A percentile compares a stretch with the other conserved stretches of the same genome.
phyloP scores from a whole-genome alignment of 2,888 invertebrate genomes.

The Mimumesa dahlbomi region DNA sequence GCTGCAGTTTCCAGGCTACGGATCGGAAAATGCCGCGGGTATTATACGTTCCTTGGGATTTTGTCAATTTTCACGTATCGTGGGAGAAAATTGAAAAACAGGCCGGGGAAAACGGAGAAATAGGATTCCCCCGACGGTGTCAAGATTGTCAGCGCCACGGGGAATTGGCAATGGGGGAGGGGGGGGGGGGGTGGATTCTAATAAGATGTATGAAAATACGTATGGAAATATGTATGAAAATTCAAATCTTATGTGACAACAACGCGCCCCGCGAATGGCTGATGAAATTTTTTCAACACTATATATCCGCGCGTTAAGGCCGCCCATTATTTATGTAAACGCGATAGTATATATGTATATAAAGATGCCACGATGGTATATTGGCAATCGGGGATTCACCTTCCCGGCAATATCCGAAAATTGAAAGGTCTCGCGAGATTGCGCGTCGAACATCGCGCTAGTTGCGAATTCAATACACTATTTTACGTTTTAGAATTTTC shows the following conservation, averaged over 20 bases:
- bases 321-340: constrained; percentile 20
- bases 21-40: background rate
- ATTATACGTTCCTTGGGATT: background rate
- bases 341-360: constrained; percentile 5
- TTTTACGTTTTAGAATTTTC: too few relatives aligned
- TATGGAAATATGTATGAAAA: constrained; percentile 27
- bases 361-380: background rate
- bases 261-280: constrained; percentile 6
- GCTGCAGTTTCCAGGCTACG: too few relatives aligned
- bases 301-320: constrained; percentile 4
- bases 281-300: constrained; percentile 25
- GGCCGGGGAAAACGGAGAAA: background rate
- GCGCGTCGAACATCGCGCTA: too few relatives aligned
- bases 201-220: constrained; percentile 38
- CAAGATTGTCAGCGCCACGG: constrained; percentile 22
- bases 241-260: constrained; percentile 30
- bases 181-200: constrained; percentile 24
- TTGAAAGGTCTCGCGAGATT: background rate
- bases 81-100: constrained; percentile 29
- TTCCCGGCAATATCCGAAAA: background rate
- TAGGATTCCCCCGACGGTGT: constrained; percentile 9
- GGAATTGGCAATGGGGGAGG: too few relatives aligned
- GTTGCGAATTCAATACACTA: too few relatives aligned
- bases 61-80: background rate
- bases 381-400: background rate